A percentile compares a stretch with the other conserved stretches of the same genome.
These are phyloP conservation scores for Sthenelais limicola DNA, from an alignment of 2,888 invertebrate species.

Conservation along the genomic window DNA sequence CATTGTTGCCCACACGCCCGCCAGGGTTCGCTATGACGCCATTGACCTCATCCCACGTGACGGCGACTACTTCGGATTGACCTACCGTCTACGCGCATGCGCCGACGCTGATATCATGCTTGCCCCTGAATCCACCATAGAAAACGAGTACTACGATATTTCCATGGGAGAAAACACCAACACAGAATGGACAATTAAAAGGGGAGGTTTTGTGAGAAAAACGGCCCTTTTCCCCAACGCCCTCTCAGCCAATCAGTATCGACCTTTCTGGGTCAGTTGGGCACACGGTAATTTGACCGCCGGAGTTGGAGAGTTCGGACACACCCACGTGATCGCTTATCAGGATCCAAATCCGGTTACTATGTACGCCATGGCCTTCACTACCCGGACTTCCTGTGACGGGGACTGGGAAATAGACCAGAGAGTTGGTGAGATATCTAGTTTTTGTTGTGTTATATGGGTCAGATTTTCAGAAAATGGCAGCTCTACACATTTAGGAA, in stretches of 20 bases:
- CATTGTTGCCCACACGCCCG: not conserved
- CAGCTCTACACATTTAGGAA: no score
- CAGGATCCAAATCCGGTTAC: not conserved
- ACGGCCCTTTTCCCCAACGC: not conserved
- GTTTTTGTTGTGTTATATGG: no score
- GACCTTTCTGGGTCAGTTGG: constrained; percentile 19
- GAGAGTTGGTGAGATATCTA: constrained; percentile 10
- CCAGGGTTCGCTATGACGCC: not conserved
- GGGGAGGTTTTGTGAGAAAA: not conserved
- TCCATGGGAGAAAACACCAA: not conserved
- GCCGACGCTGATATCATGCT: not conserved
- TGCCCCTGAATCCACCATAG: not conserved
- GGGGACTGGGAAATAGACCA: constrained; percentile 31
- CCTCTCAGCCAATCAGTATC: not conserved
- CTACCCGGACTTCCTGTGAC: not conserved
- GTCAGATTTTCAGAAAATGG: no score
- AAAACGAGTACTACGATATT: not conserved
- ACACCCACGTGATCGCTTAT: not conserved
- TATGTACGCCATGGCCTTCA: not conserved
- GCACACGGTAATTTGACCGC: not conserved
- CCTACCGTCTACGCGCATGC: not conserved
- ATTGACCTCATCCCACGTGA: not conserved
- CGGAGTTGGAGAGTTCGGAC: not conserved
- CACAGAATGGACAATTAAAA: not conserved
- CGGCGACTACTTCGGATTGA: not conserved